Conservation (phyloP, 2,113 vertebrate species). For the Cavia aperea region DNA sequence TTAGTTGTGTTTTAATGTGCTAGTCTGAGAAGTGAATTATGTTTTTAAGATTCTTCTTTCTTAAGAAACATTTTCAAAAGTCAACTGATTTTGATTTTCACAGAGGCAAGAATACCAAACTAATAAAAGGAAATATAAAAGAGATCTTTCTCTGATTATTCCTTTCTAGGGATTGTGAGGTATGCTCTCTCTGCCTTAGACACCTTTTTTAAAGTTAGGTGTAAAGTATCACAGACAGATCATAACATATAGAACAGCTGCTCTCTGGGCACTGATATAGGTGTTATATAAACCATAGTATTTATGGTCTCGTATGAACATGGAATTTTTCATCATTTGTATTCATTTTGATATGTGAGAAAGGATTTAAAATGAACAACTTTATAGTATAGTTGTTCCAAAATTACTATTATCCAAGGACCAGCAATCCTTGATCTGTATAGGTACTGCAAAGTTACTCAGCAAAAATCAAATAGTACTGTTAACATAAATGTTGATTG, state of each 20-base stretch:
- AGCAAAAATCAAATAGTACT: background rate
- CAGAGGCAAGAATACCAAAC: background rate
- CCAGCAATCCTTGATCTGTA: background rate
- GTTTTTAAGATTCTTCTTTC: background rate
- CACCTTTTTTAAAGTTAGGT: background rate
- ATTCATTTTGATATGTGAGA: background rate
- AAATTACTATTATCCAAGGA: background rate
- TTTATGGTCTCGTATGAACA: background rate
- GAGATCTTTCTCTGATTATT: background rate
- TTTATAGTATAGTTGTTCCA: background rate
- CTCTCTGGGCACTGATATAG: background rate
- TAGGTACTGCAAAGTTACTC: background rate
- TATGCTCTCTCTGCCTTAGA: background rate
- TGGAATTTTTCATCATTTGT: background rate
- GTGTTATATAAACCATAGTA: background rate
- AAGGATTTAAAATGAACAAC: background rate
- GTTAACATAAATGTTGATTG: background rate
- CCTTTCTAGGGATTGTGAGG: background rate
- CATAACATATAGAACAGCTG: background rate
- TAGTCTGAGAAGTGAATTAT: background rate
- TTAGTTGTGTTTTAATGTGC: background rate
- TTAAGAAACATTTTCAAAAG: background rate
- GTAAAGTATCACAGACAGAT: background rate
- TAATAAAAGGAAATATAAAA: conserved; percentile 19
- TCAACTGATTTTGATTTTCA: background rate